Base-by-base conservation (phyloP, 1,140 invertebrate genomes). In the Subanguina moxae region DNA sequence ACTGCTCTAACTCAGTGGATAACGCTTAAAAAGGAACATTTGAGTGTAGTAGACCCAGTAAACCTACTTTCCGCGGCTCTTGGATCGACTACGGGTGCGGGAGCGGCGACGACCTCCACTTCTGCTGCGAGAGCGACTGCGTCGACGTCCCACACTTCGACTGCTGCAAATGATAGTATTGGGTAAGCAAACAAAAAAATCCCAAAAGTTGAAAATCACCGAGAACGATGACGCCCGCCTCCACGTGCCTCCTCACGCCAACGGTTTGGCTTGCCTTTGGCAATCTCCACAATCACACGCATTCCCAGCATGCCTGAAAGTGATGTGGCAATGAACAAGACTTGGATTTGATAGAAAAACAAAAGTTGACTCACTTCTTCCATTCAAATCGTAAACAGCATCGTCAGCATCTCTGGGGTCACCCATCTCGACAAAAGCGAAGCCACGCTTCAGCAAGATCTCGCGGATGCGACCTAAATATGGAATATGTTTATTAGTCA, bases 341-440 rank as follows among this genome's bases (percentile, higher is more conserved):
- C n/a, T n/a, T n/a, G n/a, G n/a, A n/a, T n/a, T n/a, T n/a, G n/a
- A 38, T 38, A 38, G 32, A 11, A 38, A 38, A 38, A 38, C 8
- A 15, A 52, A 45, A 13, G 43, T 45, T 13, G n/a, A 52, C 48
- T 52, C 23, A 52, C 48, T 52, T 17, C 70, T 32, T 7, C 74
- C 74, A 48, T 76, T 74, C n/a, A 78, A 28, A 30, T 76, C 74
- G 21, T 76, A 46, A 17, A 78, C 72, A n/a, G 74, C 74, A 46
- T 76, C 74, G 13, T 76, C 70, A 8, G 70, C 70, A 56, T 74
- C 71, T n/a, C 71, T 48, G n/a, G 65, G 45, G 32, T 66, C 70
- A 25, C 57, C 59, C 19, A 76, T 43, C 43, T 76, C 75, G 32
- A 76, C 71, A 48, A 76, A 76, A 28, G 73, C 65, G 27, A 65